A percentile compares a stretch with the other conserved stretches of the same genome.
These are phyloP conservation scores for Dromius quadrimaculatus DNA, from an alignment of 2,888 invertebrate species.

Conservation along the genomic window DNA sequence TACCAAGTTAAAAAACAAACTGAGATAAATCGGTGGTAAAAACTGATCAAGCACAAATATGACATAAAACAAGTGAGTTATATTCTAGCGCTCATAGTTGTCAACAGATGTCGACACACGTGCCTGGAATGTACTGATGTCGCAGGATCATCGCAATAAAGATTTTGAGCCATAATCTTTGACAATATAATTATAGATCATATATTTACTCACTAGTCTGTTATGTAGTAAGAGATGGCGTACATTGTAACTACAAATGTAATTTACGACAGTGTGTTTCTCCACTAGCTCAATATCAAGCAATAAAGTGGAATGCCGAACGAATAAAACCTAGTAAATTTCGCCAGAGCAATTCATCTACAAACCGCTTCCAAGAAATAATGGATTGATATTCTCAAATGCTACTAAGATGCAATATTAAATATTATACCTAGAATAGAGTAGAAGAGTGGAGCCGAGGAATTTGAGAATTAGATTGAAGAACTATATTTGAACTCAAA, in stretches of 20 bases:
- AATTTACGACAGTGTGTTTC: constrained; percentile 40
- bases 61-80: constrained; percentile 19
- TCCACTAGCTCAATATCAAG: constrained; percentile 34
- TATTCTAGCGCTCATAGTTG: constrained; percentile 27
- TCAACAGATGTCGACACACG: constrained; percentile 22
- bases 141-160: constrained; percentile 10
- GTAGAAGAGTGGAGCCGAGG: neutral
- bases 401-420: constrained; percentile 35
- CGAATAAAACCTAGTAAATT: constrained; percentile 40
- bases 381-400: constrained; percentile 18
- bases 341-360: neutral
- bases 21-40: constrained; percentile 11
- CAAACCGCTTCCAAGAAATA: constrained; percentile 21
- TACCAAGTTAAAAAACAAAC: constrained; percentile 3
- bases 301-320: constrained; percentile 40
- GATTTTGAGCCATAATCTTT: constrained; percentile 22
- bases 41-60: constrained; percentile 22
- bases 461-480: neutral
- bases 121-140: neutral
- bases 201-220: no score
- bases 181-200: no score
- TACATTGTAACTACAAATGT: constrained; percentile 46
- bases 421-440: neutral
- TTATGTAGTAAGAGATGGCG: constrained; percentile 4
- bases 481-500: constrained; percentile 6